Percentiles rank a stretch among this genome's conserved stretches.
phyloP scores from a whole-genome alignment of 2,888 invertebrate species.

The Eumacrocentrus americanus region DNA sequence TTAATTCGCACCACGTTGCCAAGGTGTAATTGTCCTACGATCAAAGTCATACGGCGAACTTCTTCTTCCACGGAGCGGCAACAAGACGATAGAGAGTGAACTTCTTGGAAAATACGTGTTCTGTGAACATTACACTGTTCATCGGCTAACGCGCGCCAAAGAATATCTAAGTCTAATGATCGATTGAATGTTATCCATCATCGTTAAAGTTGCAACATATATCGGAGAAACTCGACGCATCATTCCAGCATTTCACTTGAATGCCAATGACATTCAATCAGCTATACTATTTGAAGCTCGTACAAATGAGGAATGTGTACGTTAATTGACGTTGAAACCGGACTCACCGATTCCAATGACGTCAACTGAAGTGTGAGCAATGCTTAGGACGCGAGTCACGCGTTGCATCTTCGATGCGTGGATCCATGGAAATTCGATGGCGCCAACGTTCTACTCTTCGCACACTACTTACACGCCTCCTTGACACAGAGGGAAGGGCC shows the following conservation, averaged over 20 bases:
- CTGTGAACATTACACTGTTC: neutral
- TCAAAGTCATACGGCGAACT: neutral
- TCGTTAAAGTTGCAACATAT: neutral
- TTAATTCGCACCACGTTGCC: slow-evolving; percentile 21
- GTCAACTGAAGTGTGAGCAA: slow-evolving; percentile 12
- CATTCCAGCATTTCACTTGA: neutral
- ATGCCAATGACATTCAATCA: neutral
- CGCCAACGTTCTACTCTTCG: slow-evolving; percentile 11
- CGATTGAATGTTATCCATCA: neutral
- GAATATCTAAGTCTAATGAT: neutral
- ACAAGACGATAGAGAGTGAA: neutral
- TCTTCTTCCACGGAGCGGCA: neutral
- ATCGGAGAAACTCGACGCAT: neutral
- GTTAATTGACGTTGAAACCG: neutral
- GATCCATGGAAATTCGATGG: slow-evolving; percentile 5
- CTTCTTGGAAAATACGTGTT: slow-evolving; percentile 14
- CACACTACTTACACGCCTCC: slow-evolving; percentile 7
- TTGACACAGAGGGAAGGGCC: slow-evolving; percentile 22
- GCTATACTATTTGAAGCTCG: neutral
- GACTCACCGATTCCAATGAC: slow-evolving; percentile 10
- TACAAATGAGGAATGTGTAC: neutral
- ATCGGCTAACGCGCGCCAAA: neutral
- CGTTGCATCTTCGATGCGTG: slow-evolving; percentile 6
- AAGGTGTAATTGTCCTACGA: slow-evolving; percentile 14
- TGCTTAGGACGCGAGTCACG: slow-evolving; percentile 11